Base-by-base conservation (phyloP, 2,888 invertebrate species). In the Labia minor region DNA sequence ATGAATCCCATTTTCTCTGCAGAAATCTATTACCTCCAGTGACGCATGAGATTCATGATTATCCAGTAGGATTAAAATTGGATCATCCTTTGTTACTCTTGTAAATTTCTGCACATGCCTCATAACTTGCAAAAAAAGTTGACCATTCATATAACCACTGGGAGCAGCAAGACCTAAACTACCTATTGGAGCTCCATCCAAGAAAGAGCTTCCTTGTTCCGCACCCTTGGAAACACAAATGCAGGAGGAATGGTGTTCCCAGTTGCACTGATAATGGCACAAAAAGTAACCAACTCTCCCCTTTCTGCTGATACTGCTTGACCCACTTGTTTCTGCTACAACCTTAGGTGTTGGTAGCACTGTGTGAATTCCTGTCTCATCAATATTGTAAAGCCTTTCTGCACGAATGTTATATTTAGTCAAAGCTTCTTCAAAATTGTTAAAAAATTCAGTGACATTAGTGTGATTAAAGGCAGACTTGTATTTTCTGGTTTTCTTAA, bases 371-470 rank as follows among this genome's bases (percentile, higher is more conserved):
- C 66, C 61, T 14, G 61, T 65, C 19, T 61, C 20, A 65, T 49
- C 61, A n/a, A 61, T 1, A 10, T 21, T 62, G 2, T n/a, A 62
- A 8, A 62, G 21, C 4, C n/a, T 14, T 18, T n/a, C 1, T 1
- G 66, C 62, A 14, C n/a, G 21, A 21, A 62, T 16, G 2, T n/a
- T 6, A 20, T 4, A 2, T 14, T 66, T 19, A 4, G 19, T 18
- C 19, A 19, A 20, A 11, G 63, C 21, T 19, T 49, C 16, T 1
- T 16, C 11, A 19, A 63, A 33, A 14, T 65, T 26, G 18, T 20
- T 19, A 37, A 69, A 70, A 66, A 66, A 70, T n/a, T 62, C 16
- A n/a, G 1, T 62, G 19, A 70, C 68, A 63, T 16, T 64, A 21
- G 19, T 63, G 49, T 62, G 33, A 67, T 68, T 65, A 70, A 67